Conservation (phyloP, 1,140 invertebrate species). For the Drosophila sproati region DNA sequence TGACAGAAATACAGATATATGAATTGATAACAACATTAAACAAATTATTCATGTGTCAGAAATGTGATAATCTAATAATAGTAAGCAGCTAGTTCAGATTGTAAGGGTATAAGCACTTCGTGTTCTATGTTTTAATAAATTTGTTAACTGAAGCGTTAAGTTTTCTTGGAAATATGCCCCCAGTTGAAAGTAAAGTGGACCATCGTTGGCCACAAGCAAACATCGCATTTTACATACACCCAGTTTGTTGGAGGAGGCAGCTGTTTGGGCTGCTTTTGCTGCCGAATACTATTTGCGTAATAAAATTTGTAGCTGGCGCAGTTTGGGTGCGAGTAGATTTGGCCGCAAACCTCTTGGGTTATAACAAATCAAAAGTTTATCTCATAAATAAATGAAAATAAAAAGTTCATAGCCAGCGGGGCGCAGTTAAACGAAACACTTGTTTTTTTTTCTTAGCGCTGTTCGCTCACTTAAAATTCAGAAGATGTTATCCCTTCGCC, state of each 20-base stretch:
- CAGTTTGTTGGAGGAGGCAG: conserved; percentile 49
- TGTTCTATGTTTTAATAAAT: conserved; percentile 33
- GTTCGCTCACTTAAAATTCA: conserved; percentile 26
- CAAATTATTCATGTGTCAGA: background rate
- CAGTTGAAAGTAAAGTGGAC: conserved; percentile 1
- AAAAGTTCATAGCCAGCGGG: conserved; percentile 56
- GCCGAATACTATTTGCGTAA: conserved; percentile 67
- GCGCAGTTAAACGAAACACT: conserved; percentile 29
- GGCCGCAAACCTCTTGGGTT: conserved; percentile 26
- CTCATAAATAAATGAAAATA: conserved; percentile 76
- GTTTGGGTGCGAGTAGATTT: background rate
- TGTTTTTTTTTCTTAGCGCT: background rate
- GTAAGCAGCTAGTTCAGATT: background rate
- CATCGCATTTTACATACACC: conserved; percentile 66
- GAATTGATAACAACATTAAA: background rate
- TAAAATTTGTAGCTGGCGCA: conserved; percentile 55
- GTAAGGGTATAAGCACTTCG: conserved; percentile 5
- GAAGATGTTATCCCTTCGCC: conserved; percentile 34
- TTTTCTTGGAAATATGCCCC: conserved; percentile 34
- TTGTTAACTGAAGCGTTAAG: conserved; percentile 73
- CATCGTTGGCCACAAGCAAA: conserved; percentile 46
- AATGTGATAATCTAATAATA: background rate
- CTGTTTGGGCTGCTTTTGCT: conserved; percentile 16
- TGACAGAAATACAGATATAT: no score
- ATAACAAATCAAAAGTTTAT: conserved; percentile 78